Conservation (phyloP, 2,113 vertebrate genomes). For the Panurus biarmicus region DNA sequence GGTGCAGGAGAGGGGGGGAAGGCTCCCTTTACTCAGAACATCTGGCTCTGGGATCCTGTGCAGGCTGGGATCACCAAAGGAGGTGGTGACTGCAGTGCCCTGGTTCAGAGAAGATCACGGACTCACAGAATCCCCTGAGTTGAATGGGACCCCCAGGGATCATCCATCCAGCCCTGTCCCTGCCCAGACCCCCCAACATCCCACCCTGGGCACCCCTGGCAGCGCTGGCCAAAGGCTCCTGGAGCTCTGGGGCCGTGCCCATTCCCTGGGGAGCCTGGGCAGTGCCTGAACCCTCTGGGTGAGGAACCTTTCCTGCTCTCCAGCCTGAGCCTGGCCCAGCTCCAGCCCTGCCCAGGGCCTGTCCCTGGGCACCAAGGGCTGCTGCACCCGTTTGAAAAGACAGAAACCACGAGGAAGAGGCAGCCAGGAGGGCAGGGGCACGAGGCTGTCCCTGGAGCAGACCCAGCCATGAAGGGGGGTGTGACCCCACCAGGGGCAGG, state of each 20-base stretch:
- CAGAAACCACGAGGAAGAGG: not conserved
- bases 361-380: not conserved
- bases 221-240: accelerated
- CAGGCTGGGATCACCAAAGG: accelerated
- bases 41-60: not conserved
- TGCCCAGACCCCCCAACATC: not conserved
- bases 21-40: no score
- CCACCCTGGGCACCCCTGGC: not conserved
- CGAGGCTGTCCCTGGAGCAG: not conserved
- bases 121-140: not conserved
- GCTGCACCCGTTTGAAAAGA: not conserved
- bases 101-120: not conserved
- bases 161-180: accelerated
- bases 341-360: accelerated
- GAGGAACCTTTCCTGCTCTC: not conserved
- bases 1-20: not conserved
- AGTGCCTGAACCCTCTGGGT: not conserved
- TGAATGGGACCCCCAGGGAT: not conserved
- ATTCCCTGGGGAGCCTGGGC: not conserved
- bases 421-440: accelerated
- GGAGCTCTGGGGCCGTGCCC: not conserved
- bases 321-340: accelerated
- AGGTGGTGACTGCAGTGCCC: accelerated
- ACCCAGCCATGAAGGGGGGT: not conserved
- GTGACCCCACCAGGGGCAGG: no score